Percentiles rank a stretch among this genome's conserved stretches.
Conservation (phyloP, 2,797 vertebrate genomes). For the Spea hammondii region DNA sequence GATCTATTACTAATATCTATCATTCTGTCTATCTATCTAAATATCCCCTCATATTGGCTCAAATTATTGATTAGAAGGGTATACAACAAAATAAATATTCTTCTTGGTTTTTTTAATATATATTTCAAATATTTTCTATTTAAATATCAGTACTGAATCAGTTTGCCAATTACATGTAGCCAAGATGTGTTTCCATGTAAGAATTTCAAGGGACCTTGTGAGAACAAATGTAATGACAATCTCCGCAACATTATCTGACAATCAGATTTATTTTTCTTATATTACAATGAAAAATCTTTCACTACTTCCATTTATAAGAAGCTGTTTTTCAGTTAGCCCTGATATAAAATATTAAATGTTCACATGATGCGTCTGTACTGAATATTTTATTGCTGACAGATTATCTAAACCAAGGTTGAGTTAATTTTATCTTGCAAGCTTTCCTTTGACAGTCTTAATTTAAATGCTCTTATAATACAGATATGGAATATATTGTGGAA, state of each 20-base stretch:
- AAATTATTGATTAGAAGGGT: background rate
- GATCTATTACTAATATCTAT: too few relatives aligned
- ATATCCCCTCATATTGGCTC: too few relatives aligned
- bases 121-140: background rate
- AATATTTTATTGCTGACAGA: conserved; percentile 44
- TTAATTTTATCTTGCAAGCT: conserved; percentile 19
- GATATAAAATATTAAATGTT: conserved; percentile 47
- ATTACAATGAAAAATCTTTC: conserved; percentile 23
- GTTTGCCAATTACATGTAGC: conserved; percentile 10
- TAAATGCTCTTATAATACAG: background rate
- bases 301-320: conserved; percentile 31
- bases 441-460: background rate
- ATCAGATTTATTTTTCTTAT: conserved; percentile 46
- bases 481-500: background rate
- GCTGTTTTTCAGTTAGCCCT: conserved; percentile 37
- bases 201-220: conserved; percentile 15
- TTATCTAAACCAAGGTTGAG: conserved; percentile 41
- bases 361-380: conserved; percentile 37
- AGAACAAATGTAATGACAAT: conserved; percentile 42
- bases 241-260: conserved; percentile 34
- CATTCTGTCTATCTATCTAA: too few relatives aligned
- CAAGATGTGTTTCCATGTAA: conserved; percentile 22
- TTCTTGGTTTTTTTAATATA: background rate
- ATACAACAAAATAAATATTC: background rate
- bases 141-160: background rate